Base-by-base conservation (phyloP, 2,113 vertebrate species). In the Cheirogaleus medius region DNA sequence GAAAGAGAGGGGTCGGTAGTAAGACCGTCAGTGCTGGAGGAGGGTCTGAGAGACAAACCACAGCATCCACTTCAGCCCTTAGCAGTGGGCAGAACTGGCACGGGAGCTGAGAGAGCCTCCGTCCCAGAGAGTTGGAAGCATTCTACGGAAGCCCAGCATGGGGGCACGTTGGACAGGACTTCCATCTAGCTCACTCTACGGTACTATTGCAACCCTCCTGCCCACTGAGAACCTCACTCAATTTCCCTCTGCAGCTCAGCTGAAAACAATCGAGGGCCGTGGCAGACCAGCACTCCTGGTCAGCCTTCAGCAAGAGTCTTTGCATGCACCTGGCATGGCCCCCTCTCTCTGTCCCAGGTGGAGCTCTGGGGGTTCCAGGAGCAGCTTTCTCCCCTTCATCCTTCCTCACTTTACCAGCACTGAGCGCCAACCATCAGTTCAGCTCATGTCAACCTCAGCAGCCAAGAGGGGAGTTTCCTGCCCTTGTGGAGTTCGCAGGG, bases 271-370 rank as follows among this genome's bases (percentile, higher is more conserved):
- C 6, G 14, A 56, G 18, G 18, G 13, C 37, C 77, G 82, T 68
- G 52, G n/a, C 32, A 88, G 54, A 54, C 81, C 15, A 82, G 47
- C 15, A 42, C 25, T 56, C n/a, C 21, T 11, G 29, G 18, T 12
- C 23, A 18, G 52, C 37, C 84, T 94, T 95, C 52, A 82, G 21
- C n/a, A 91, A n/a, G 52, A 80, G n/a, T 52, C n/a, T 92, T 81
- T 54, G 27, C 20, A 8, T 32, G 20, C 1, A 0, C 8, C 77
- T 23, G 21, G 25, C 56, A 42, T 3, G 32, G 1, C n/a, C 47
- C 8, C 3, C 12, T 42, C 23, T 74, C 60, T 47, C 3, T 73
- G 8, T 93, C 56, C 44, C 21, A n/a, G 56, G 14, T 17, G 14
- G 25, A 54, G 37, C 20, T 91, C 44, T 76, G 29, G 17, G 8